Conservation (phyloP, 2,797 vertebrate genomes). For the Crenichthys baileyi region DNA sequence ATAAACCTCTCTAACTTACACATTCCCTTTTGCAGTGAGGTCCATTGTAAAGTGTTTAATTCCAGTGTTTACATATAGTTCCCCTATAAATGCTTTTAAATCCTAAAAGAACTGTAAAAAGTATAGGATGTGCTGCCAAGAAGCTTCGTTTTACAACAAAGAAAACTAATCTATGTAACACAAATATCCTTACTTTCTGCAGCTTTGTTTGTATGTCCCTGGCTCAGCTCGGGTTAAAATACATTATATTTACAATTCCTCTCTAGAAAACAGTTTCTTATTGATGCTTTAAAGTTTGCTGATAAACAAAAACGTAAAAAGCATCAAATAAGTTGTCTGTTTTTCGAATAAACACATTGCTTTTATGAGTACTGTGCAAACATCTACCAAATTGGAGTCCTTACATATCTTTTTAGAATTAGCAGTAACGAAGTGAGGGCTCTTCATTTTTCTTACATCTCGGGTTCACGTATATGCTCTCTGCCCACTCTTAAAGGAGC, state of each 20-base stretch:
- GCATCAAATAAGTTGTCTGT: neutral
- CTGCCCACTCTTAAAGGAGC: slow-evolving; percentile 82
- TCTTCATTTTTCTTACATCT: slow-evolving; percentile 27
- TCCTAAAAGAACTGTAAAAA: no score
- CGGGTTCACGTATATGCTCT: slow-evolving; percentile 22
- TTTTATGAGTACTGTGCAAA: neutral
- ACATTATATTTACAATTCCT: neutral
- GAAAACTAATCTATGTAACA: no score
- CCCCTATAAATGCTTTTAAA: no score
- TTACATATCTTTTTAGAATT: neutral
- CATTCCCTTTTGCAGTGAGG: no score
- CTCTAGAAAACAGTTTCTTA: neutral
- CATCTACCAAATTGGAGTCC: neutral
- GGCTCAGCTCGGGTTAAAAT: neutral
- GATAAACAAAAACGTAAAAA: neutral
- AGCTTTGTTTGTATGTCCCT: neutral
- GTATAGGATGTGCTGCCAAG: neutral
- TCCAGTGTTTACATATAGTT: no score
- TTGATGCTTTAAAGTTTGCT: neutral
- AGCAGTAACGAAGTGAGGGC: slow-evolving; percentile 19
- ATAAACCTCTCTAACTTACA: no score
- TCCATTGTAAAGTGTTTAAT: no score
- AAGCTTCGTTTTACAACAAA: neutral
- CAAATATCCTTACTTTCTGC: neutral
- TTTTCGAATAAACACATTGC: neutral